phyloP scores from a whole-genome alignment of 2,113 vertebrate species.

The Cervus canadensis region DNA sequence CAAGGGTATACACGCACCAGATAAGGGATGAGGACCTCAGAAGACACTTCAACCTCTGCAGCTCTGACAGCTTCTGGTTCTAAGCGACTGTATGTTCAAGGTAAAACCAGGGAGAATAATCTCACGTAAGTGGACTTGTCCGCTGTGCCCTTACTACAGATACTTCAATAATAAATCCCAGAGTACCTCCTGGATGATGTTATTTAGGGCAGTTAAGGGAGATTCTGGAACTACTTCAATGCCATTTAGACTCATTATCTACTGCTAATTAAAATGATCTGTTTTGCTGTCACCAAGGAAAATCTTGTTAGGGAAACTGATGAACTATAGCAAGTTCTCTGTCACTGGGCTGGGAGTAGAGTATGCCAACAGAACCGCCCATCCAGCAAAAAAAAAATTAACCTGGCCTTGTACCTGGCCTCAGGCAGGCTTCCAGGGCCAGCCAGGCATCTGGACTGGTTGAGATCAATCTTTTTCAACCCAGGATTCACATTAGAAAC shows the following conservation, averaged over 20 bases:
- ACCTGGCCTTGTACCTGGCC: background rate
- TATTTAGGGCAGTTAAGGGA: constrained; percentile 63
- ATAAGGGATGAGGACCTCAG: background rate
- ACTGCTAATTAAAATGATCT: constrained; percentile 78
- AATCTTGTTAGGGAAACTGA: constrained; percentile 76
- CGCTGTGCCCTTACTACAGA: background rate
- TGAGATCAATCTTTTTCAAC: background rate
- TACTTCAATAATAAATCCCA: constrained; percentile 52
- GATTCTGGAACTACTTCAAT: constrained; percentile 57
- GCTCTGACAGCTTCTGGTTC: background rate
- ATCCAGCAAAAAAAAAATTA: constrained; percentile 36
- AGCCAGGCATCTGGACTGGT: background rate
- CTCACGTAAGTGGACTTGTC: background rate
- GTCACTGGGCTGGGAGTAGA: constrained; percentile 13
- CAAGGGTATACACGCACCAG: too few species aligned
- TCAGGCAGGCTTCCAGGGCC: background rate
- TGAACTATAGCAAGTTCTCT: constrained; percentile 42
- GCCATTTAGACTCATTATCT: constrained; percentile 76
- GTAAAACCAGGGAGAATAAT: background rate
- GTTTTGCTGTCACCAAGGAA: constrained; percentile 72
- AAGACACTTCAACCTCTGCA: background rate
- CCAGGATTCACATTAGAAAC: background rate
- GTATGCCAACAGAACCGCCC: background rate
- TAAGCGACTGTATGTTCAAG: background rate
- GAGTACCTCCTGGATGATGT: background rate